Evolutionary conservation across 2,888 invertebrate species (phyloP).

Genomic region (Chloroclysta siterata): DNA sequence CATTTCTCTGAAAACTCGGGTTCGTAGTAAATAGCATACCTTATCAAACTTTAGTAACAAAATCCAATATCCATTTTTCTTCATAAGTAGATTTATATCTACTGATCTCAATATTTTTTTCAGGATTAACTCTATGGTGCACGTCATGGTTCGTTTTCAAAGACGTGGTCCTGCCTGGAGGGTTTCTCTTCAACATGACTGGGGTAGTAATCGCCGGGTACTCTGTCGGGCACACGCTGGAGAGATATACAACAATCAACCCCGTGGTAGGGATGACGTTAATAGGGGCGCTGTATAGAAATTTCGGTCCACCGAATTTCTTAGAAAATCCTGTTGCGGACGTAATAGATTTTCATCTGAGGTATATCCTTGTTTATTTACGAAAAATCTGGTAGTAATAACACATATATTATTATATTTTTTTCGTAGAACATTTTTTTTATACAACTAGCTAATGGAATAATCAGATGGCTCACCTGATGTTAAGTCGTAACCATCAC

Average conservation of each 20-base stretch:
- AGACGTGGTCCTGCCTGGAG: constrained; percentile 64
- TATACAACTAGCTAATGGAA: no score
- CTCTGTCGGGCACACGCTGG: constrained; percentile 70
- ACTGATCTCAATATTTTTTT: constrained; percentile 41
- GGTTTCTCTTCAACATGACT: constrained; percentile 67
- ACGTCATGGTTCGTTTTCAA: constrained; percentile 69
- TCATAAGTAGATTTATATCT: background rate
- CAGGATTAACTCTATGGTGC: constrained; percentile 72
- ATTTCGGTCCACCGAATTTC: constrained; percentile 64
- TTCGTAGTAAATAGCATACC: background rate
- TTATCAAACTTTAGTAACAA: background rate
- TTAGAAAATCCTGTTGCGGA: constrained; percentile 66
- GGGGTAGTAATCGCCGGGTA: constrained; percentile 69
- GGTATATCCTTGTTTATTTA: constrained; percentile 55
- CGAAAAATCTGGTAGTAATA: constrained; percentile 40
- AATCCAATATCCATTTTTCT: no score
- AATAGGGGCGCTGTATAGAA: constrained; percentile 70
- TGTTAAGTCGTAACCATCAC: no score
- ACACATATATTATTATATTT: background rate
- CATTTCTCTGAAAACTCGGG: constrained; percentile 1
- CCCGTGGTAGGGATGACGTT: constrained; percentile 77
- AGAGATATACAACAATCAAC: constrained; percentile 71
- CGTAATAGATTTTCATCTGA: constrained; percentile 74
- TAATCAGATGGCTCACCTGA: no score
- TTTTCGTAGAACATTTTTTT: no score